These are phyloP conservation scores for Achlya flavicornis DNA, from an alignment of 2,888 invertebrate species.

Conservation along the genomic window DNA sequence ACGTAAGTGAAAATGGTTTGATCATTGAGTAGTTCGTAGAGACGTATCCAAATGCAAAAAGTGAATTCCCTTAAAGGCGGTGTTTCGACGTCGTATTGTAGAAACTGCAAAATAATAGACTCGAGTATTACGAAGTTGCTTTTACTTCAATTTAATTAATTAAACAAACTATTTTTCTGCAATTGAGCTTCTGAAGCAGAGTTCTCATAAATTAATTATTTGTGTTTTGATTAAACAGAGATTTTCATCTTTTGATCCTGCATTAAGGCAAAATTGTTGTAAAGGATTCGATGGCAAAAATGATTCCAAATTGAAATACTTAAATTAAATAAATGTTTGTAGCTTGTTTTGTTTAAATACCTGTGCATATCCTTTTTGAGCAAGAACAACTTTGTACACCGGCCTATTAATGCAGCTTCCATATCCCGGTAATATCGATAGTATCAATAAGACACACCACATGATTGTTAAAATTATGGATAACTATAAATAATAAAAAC, in stretches of 20 bases:
- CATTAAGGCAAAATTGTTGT: no score
- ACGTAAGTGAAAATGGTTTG: constrained; percentile 73
- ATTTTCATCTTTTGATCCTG: no score
- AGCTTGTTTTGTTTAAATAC: constrained; percentile 54
- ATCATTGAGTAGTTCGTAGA: constrained; percentile 78
- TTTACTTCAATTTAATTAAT: background rate
- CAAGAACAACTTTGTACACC: constrained; percentile 85
- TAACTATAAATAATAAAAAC: background rate
- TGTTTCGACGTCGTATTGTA: constrained; percentile 87
- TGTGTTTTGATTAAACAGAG: no score
- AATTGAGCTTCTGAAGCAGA: background rate
- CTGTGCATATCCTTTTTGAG: constrained; percentile 88
- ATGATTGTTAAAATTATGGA: constrained; percentile 27
- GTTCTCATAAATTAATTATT: no score
- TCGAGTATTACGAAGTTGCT: background rate
- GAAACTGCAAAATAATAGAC: constrained; percentile 53
- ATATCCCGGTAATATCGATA: constrained; percentile 38
- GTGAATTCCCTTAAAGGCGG: constrained; percentile 92
- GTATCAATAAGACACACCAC: constrained; percentile 35
- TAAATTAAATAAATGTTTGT: no score
- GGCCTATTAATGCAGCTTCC: constrained; percentile 61
- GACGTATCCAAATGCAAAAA: constrained; percentile 91
- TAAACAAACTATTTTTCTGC: no score
- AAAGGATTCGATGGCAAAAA: no score
- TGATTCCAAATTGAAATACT: no score